phyloP scores from a whole-genome alignment of 1,140 invertebrate genomes.

The Anastrepha obliqua region DNA sequence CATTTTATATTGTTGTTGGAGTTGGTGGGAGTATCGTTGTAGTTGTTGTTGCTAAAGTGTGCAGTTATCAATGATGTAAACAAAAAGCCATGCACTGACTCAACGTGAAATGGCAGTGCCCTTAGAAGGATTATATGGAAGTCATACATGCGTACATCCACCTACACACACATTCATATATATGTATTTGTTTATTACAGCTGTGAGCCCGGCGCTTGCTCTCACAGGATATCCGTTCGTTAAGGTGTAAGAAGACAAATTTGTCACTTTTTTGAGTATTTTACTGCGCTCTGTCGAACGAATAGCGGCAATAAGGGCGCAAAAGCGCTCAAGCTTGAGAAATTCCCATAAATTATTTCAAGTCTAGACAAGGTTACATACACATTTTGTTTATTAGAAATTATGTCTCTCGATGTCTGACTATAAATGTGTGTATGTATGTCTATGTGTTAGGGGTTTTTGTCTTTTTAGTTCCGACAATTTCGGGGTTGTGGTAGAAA shows the following conservation, averaged over 20 bases:
- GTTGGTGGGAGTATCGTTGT: neutral
- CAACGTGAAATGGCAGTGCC: neutral
- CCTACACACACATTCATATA: no score
- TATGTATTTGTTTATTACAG: no score
- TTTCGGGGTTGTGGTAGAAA: no score
- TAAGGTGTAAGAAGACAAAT: neutral
- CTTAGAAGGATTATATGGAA: no score
- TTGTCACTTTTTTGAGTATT: constrained; percentile 14
- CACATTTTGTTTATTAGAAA: neutral
- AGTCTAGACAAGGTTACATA: constrained; percentile 7
- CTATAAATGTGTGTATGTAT: neutral
- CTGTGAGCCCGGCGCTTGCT: neutral
- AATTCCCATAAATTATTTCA: constrained; percentile 47
- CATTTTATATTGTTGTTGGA: neutral
- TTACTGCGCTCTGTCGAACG: neutral
- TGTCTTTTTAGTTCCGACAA: no score
- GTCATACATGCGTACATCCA: no score
- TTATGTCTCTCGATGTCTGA: neutral
- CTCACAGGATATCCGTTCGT: constrained; percentile 23
- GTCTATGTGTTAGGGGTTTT: neutral
- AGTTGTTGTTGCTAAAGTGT: neutral
- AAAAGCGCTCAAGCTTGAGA: constrained; percentile 15
- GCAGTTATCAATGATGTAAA: neutral
- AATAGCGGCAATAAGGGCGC: neutral
- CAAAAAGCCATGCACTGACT: neutral